Percentiles rank a stretch among this genome's conserved stretches.
Evolutionary conservation across 2,113 vertebrate genomes (phyloP).

Genomic region (Platycercus adscitus): DNA sequence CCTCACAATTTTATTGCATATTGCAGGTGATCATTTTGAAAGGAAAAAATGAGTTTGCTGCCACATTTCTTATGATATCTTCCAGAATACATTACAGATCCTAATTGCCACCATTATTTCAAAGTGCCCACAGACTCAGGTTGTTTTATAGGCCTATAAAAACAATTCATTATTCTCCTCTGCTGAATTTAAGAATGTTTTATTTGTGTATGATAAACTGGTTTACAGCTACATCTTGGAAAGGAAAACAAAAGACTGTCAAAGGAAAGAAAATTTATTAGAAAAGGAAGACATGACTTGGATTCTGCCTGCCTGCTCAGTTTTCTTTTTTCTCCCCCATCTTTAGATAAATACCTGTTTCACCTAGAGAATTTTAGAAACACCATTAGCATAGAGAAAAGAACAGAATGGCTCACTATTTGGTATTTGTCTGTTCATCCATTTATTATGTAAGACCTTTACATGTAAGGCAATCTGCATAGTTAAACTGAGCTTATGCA

Average conservation of each 20-base stretch:
- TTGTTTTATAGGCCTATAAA: slow-evolving; percentile 59
- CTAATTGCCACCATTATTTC: slow-evolving; percentile 53
- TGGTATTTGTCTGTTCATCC: not conserved
- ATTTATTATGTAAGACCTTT: not conserved
- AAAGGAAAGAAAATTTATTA: not conserved
- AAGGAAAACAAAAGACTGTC: not conserved
- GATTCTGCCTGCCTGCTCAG: not conserved
- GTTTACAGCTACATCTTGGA: not conserved
- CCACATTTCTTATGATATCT: not conserved
- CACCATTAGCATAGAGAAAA: not conserved
- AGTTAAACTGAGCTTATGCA: not conserved
- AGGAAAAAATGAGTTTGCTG: slow-evolving; percentile 18
- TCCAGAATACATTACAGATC: slow-evolving; percentile 22
- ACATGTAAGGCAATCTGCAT: not conserved
- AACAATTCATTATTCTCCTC: slow-evolving; percentile 23
- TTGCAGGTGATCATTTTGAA: slow-evolving; percentile 47
- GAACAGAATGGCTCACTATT: not conserved
- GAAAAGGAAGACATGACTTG: not conserved
- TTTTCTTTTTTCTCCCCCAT: not conserved
- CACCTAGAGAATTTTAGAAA: not conserved
- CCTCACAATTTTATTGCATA: slow-evolving; percentile 52
- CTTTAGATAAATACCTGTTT: not conserved
- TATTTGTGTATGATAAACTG: slow-evolving; percentile 7
- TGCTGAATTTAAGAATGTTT: slow-evolving; percentile 23
- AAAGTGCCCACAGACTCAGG: slow-evolving; percentile 22